These are phyloP conservation scores for Apotomis capreana DNA, from an alignment of 2,888 invertebrate species.

Conservation along the genomic window DNA sequence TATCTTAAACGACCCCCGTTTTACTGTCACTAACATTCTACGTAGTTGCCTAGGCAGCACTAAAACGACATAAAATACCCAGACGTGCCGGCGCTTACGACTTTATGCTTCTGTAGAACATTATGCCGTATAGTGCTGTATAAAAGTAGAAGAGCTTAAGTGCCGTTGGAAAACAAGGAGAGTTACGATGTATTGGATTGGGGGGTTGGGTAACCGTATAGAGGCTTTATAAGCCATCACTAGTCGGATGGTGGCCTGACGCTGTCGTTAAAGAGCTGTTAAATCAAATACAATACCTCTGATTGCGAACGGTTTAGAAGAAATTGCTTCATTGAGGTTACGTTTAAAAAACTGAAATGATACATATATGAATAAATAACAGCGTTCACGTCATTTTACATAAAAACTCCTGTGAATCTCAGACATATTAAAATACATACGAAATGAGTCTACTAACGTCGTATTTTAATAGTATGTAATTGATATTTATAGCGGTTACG, in stretches of 20 bases:
- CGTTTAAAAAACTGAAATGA: no score
- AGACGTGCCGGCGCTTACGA: background rate
- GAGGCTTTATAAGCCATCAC: constrained; percentile 15
- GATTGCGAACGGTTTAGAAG: background rate
- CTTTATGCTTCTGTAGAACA: background rate
- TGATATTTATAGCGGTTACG: no score
- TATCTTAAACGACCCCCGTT: constrained; percentile 8
- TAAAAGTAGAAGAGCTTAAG: background rate
- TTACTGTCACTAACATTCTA: constrained; percentile 1
- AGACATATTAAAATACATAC: no score
- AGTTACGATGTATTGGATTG: background rate
- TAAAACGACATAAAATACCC: background rate
- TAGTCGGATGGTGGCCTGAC: constrained; percentile 1
- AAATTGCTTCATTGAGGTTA: background rate
- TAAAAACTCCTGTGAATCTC: no score
- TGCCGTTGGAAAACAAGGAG: background rate
- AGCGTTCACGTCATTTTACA: no score
- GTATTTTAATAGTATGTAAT: no score
- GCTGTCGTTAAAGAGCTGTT: constrained; percentile 6
- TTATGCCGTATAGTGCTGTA: background rate
- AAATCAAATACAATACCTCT: background rate
- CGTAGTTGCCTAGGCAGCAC: constrained; percentile 7
- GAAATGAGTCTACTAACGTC: no score
- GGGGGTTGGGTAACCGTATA: background rate
- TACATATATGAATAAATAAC: no score